Base-by-base conservation (phyloP, 2,113 vertebrate genomes). In the Merops nubicus region DNA sequence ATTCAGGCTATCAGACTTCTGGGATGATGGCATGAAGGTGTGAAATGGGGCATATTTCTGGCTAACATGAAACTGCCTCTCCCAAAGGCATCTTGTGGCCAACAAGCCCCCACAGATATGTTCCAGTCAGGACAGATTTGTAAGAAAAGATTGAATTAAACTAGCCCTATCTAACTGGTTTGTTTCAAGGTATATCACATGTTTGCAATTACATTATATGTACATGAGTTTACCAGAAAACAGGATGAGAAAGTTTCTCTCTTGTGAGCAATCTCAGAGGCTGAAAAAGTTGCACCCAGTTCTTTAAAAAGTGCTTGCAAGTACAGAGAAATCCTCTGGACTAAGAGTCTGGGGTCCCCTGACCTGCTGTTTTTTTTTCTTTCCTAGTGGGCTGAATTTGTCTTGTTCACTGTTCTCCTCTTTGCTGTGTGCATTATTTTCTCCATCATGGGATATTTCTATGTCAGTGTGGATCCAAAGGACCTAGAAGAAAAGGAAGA, bases 381-480 rank as follows among this genome's bases (percentile, higher is more conserved):
- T 91, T 89, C 93, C n/a, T 98, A 99, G 99, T 99, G 99, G 99
- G 98, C 97, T 23, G 99, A 99, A 98, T 99, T 99, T 93, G 54
- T 99, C 96, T 98, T 99, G 88, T 99, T 99, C 83, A 98, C 98
- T 73, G 95, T 95, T 50, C 98, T 99, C 63, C 98, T 99, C 96
- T 73, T 99, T 85, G 98, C 95, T 11, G 98, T 99, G 95, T 99
- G 97, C 97, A 38, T 99, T 96, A 97, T 99, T 96, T 99, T 99
- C 98, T 99, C 99, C 96, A 96, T 99, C 98, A 99, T 99, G 99
- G 98, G 98, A 75, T 97, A 98, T 96, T 99, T 99, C 98, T 99
- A 99, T 96, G 97, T 98, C 48, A 99, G 99, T 48, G 95, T 99
- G 25, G 97, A 98, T 90, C 97, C 98, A 15, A 97, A 98, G 9